These are phyloP conservation scores for Drepana falcataria DNA, from an alignment of 2,888 invertebrate genomes.

Conservation along the genomic window DNA sequence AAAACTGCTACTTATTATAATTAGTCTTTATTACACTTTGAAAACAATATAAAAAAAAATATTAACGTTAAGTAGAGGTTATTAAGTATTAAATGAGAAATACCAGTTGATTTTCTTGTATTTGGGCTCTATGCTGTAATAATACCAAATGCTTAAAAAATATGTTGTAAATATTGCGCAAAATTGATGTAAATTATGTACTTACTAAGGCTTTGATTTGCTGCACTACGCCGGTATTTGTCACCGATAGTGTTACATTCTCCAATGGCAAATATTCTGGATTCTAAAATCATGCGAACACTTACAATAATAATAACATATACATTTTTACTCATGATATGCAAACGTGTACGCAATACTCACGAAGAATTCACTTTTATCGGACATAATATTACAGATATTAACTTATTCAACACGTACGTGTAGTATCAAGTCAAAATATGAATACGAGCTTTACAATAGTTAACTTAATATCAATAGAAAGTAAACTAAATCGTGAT, in stretches of 20 bases:
- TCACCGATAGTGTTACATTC: slow-evolving; percentile 56
- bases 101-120: no score
- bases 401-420: background rate
- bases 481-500: no score
- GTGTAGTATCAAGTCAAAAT: background rate
- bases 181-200: slow-evolving; percentile 11
- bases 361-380: slow-evolving; percentile 34
- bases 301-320: slow-evolving; percentile 3
- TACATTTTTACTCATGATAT: background rate
- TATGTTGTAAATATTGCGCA: slow-evolving; percentile 16
- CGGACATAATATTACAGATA: slow-evolving; percentile 25
- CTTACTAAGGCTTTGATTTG: slow-evolving; percentile 82
- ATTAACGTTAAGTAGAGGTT: no score
- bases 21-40: no score
- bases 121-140: no score
- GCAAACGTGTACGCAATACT: slow-evolving; percentile 14
- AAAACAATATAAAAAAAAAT: no score
- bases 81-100: no score
- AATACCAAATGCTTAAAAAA: background rate
- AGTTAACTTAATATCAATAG: background rate
- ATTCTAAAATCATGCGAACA: slow-evolving; percentile 63
- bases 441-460: background rate
- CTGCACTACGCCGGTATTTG: slow-evolving; percentile 72
- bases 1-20: no score
- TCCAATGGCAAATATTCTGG: slow-evolving; percentile 78